Base-by-base conservation (phyloP, 2,113 vertebrate species). In the Triplophysa siluroides region DNA sequence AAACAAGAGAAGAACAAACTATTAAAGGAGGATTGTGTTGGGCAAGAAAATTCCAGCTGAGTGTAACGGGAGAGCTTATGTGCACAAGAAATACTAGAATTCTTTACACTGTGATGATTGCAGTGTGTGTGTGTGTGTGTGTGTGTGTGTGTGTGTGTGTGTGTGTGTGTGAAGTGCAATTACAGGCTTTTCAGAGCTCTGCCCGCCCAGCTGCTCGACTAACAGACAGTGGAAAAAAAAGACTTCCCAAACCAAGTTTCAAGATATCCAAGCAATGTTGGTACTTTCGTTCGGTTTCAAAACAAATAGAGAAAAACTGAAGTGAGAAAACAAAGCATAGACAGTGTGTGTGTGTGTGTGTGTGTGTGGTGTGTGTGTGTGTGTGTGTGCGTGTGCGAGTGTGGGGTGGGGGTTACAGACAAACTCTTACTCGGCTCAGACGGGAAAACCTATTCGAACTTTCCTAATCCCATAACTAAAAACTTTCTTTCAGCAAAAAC, bases 161-260 rank as follows among this genome's bases (percentile, higher is more conserved):
- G 78, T 33, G 66, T 26, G 71, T 64, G 83, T 68, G 76, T 54
- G 69, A 11, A 58, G 71, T 47, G 87, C 91, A 93, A 92, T 92
- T 92, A 92, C 90, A 93, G 91, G 90, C 89, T 92, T 86, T 87
- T 88, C 87, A 86, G 86, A 89, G 84, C 86, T 85, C 89, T 85
- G 90, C 90, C 90, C 91, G 88, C 89, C 91, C 92, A 87, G 88
- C 86, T 86, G 80, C 58, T 83, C 61, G 33, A 54, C 72, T 81
- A 71, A 50, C 64, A 66, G 47, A 58, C 47, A n/a, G 23, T 7
- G 80, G n/a, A 18, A 26, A n/a, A n/a, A 71, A 73, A n/a, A 43
- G 11, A 8, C n/a, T 47, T 58, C 63, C 45, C 45, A 50, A 41
- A 14, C 29, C 41, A 65, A 58, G 21, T 33, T 3, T 45, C 43